phyloP scores from a whole-genome alignment of 2,113 vertebrate species.

The Corythoichthys haematopterus region DNA sequence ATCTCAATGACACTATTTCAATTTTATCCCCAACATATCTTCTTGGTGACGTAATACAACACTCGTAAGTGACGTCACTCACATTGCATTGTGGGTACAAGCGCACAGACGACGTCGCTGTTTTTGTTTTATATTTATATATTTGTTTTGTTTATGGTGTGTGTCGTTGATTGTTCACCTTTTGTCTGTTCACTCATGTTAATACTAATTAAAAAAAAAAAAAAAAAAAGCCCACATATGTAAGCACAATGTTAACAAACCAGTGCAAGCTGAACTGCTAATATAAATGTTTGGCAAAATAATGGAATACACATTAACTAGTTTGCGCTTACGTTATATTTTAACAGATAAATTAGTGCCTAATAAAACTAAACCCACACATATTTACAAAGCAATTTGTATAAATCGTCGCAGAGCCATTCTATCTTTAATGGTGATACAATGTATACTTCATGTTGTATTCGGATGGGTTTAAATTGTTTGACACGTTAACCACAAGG shows the following conservation, averaged over 20 bases:
- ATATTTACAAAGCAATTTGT: neutral
- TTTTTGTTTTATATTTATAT: too few relatives aligned
- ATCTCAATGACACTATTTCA: neutral
- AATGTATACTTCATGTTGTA: neutral
- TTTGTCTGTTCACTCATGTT: too few relatives aligned
- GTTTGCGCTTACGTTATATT: neutral
- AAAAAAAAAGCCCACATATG: too few relatives aligned
- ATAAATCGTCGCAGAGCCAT: neutral
- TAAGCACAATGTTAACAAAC: too few relatives aligned
- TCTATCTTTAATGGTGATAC: neutral
- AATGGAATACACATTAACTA: neutral
- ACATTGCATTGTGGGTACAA: neutral
- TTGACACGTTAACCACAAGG: neutral
- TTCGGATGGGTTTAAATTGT: neutral
- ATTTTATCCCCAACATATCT: neutral
- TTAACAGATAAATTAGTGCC: neutral
- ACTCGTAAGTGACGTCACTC: neutral
- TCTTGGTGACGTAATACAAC: neutral
- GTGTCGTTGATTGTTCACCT: too few relatives aligned
- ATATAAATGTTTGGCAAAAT: neutral
- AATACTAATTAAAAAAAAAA: too few relatives aligned
- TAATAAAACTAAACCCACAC: neutral
- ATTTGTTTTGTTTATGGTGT: too few relatives aligned
- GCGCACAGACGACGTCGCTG: neutral
- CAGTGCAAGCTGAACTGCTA: neutral